These are phyloP conservation scores for Diachasmimorpha longicaudata DNA, from an alignment of 1,140 invertebrate species.

Conservation along the genomic window DNA sequence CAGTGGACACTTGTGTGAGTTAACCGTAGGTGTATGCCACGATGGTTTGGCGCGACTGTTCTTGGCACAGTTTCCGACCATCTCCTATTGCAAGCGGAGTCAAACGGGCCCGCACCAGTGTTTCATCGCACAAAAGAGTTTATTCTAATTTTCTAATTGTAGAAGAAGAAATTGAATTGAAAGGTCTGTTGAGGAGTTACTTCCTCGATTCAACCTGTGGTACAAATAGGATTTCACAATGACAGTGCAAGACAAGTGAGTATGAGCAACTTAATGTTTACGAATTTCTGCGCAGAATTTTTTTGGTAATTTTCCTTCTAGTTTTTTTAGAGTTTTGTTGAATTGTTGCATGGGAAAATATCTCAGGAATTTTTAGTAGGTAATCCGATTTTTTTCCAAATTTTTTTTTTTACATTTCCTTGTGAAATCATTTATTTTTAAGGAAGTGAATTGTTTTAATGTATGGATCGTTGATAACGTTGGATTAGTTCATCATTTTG, in stretches of 20 bases:
- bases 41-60: constrained; percentile 33
- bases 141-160: background rate
- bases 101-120: constrained; percentile 31
- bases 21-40: background rate
- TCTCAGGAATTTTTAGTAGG: too few species aligned
- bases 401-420: too few species aligned
- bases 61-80: constrained; percentile 57
- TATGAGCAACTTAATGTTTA: background rate
- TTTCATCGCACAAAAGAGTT: background rate
- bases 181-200: too few species aligned
- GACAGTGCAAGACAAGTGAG: background rate
- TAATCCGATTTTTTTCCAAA: too few species aligned
- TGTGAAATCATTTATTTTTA: too few species aligned
- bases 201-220: background rate
- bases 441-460: too few species aligned
- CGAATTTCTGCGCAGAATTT: background rate
- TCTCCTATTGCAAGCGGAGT: constrained; percentile 49
- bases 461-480: too few species aligned
- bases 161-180: background rate
- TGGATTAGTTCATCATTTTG: too few species aligned
- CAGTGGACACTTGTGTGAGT: background rate
- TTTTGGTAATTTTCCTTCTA: background rate
- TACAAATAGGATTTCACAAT: background rate
- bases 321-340: background rate
- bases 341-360: too few species aligned